Base-by-base conservation (phyloP, 2,113 vertebrate species). In the Helogale parvula region DNA sequence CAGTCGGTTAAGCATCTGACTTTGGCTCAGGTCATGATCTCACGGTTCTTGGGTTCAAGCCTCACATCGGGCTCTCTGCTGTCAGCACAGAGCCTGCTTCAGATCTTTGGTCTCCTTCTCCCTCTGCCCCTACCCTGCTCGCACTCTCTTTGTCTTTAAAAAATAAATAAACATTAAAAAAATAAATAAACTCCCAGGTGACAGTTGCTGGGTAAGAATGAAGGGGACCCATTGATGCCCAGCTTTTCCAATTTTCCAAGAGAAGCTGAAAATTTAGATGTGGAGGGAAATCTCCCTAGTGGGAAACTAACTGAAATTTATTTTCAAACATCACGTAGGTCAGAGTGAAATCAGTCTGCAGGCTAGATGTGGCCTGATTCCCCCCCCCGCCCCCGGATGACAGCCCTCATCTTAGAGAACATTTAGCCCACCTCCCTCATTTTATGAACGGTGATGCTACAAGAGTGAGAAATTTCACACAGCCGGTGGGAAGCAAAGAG, bases 221-320 rank as follows among this genome's bases (percentile, higher is more conserved):
- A 41, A 60, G 21, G 11, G 45, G 23, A 3, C 14, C 69, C 54
- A 23, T 1, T 63, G 27, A 41, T 60, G 65, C 7, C 66, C 45
- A 82, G 50, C 90, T 83, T 92, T 69, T 95, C 41, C 41, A 74
- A 31, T 79, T 85, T 97, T 77, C 65, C 54, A 54, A 82, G n/a
- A 69, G 27, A 93, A 68, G 11, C 80, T 88, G 25, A 92, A 93
- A 95, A 87, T 52, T 38, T 54, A 79, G 17, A 88, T 68, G 86
- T 47, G 12, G 38, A 16, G 27, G 65, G 33, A 57, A 50, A 69
- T 79, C 45, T 85, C 16, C 12, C 33, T 76, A 47, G 69, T 65
- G 50, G 47, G 50, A 97, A 84, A 52, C 25, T 76, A 52, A 23
- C 3, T 41, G 35, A 63, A 57, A 68, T 72, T 92, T 0, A n/a